Evolutionary conservation across 1,140 invertebrate genomes (phyloP).

Genomic region (Achatina immaculata): DNA sequence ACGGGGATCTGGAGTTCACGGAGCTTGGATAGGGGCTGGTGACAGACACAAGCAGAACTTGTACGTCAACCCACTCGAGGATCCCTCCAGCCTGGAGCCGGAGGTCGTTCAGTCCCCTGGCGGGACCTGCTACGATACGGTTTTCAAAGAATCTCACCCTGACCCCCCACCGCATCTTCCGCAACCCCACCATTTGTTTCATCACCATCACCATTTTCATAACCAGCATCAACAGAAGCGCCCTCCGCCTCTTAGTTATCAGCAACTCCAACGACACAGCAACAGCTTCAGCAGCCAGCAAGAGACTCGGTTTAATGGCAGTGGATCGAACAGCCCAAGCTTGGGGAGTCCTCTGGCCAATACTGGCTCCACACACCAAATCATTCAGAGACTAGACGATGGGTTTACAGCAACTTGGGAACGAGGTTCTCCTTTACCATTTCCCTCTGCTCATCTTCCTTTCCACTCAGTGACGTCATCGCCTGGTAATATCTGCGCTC

Average conservation of each 20-base stretch:
- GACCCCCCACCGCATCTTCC: conserved; percentile 36
- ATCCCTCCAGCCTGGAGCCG: conserved; percentile 64
- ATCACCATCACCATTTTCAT: conserved; percentile 42
- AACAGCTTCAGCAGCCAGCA: conserved; percentile 35
- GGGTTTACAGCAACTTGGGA: conserved; percentile 64
- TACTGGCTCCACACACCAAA: conserved; percentile 50
- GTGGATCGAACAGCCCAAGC: neutral
- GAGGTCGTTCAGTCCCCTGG: conserved; percentile 35
- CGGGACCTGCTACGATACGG: conserved; percentile 35
- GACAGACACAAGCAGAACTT: conserved; percentile 78
- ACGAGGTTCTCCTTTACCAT: conserved; percentile 48
- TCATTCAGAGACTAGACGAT: conserved; percentile 64
- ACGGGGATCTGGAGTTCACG: conserved; percentile 43
- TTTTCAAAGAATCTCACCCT: conserved; percentile 38
- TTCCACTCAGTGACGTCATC: conserved; percentile 28
- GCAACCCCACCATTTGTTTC: conserved; percentile 37
- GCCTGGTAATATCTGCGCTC: conserved; percentile 11
- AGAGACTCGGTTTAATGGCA: conserved; percentile 22
- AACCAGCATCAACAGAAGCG: conserved; percentile 17
- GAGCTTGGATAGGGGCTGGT: neutral
- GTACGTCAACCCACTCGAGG: conserved; percentile 90
- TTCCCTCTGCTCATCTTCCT: conserved; percentile 55
- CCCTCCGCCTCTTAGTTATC: conserved; percentile 13
- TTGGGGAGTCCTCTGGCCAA: neutral
- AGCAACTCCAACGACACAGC: conserved; percentile 31